These are phyloP conservation scores for Hydractinia symbiolongicarpus DNA, from an alignment of 30 jellyfish, hydroid and myxozoan genomes.

Conservation along the genomic window DNA sequence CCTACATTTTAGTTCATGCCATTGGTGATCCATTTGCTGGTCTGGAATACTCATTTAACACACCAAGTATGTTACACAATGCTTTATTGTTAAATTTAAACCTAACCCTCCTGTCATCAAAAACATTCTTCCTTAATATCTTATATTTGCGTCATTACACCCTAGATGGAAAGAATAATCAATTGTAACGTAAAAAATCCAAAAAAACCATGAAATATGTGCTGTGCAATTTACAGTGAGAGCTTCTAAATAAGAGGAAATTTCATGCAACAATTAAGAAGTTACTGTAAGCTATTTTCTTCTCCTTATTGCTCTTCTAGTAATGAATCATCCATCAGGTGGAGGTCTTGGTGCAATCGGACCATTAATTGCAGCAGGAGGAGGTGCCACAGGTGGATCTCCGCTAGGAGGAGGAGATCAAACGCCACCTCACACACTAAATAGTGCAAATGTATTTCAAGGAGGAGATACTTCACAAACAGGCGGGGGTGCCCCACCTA, in stretches of 20 bases:
- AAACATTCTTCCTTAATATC: no score
- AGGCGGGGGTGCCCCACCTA: not conserved
- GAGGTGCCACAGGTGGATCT: conserved; percentile 34
- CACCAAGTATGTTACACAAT: conserved; percentile 14
- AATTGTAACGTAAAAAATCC: no score
- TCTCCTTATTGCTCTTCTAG: not conserved
- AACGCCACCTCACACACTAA: not conserved
- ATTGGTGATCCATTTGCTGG: conserved; percentile 61
- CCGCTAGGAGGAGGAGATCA: conserved; percentile 18
- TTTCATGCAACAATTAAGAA: no score
- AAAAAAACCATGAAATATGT: no score
- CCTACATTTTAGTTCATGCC: conserved; percentile 50
- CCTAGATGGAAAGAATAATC: no score
- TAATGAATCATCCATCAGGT: conserved; percentile 29
- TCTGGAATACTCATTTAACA: conserved; percentile 27
- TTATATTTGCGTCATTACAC: no score
- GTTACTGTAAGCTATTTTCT: no score
- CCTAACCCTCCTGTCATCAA: no score
- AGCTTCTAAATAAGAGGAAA: no score
- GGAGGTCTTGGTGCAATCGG: conserved; percentile 18
- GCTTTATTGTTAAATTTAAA: no score
- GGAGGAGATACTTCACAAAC: not conserved
- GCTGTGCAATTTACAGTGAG: no score
- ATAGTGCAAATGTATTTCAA: not conserved
- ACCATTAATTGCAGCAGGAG: conserved; percentile 26